Evolutionary conservation across 2,888 invertebrate genomes (phyloP).

Genomic region (Schrankia costaestrigalis): DNA sequence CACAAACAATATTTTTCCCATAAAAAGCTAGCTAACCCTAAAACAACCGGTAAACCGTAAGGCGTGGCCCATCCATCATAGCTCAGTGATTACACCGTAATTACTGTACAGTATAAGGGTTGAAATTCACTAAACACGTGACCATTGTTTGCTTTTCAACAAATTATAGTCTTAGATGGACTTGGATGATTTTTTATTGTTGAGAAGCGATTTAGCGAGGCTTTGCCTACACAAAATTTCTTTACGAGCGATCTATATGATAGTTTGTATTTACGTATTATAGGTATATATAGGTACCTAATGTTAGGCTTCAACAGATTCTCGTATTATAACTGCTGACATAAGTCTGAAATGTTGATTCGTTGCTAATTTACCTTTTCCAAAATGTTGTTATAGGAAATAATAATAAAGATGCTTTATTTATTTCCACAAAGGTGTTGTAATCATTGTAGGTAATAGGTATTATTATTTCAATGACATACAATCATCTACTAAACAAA

Average conservation of each 20-base stretch:
- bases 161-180: conserved; percentile 51
- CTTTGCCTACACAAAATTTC: conserved; percentile 2
- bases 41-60: conserved; percentile 22
- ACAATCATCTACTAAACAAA: no score
- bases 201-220: conserved; percentile 2
- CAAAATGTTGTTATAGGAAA: no score
- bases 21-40: conserved; percentile 12
- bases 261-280: no score
- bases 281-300: no score
- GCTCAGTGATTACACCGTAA: conserved; percentile 27
- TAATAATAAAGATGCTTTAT: no score
- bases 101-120: conserved; percentile 33
- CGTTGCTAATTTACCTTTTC: no score
- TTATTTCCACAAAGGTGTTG: no score
- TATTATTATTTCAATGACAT: no score
- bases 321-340: no score
- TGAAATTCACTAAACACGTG: conserved; percentile 49
- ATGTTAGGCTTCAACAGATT: no score
- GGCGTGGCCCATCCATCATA: conserved; percentile 32
- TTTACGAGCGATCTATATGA: not conserved
- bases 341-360: no score
- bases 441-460: no score
- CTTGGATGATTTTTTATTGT: conserved; percentile 24
- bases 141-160: conserved; percentile 49
- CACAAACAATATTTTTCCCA: conserved; percentile 17